Evolutionary conservation across 2,888 invertebrate species (phyloP).

Genomic region (Frankliniella intonsa): DNA sequence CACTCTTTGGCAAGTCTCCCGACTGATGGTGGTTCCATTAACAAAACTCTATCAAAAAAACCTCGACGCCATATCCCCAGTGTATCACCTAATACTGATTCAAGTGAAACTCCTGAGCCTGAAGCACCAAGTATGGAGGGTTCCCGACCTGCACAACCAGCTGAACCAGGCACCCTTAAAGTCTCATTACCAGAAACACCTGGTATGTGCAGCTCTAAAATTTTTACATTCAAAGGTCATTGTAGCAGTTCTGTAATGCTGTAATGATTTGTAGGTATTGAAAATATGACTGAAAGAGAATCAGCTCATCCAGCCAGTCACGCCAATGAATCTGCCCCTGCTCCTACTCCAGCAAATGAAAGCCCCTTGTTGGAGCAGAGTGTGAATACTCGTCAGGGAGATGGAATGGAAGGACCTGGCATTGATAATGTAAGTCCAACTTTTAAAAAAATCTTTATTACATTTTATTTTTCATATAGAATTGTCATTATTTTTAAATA

Average conservation of each 20-base stretch:
- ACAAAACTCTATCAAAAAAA: conserved; percentile 60
- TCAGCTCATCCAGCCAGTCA: conserved; percentile 64
- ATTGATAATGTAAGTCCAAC: conserved; percentile 34
- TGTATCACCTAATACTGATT: conserved; percentile 42
- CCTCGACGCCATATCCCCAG: conserved; percentile 22
- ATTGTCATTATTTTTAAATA: background rate
- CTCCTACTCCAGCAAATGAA: conserved; percentile 35
- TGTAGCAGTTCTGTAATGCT: background rate
- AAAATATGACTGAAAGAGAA: conserved; percentile 91
- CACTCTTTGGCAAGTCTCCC: conserved; percentile 96
- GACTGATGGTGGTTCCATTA: conserved; percentile 84
- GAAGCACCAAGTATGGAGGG: conserved; percentile 72
- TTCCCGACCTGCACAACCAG: conserved; percentile 75
- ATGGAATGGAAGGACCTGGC: conserved; percentile 34
- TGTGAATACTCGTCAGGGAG: background rate
- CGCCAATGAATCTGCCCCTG: conserved; percentile 32
- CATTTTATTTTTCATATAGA: background rate
- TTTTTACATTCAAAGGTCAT: background rate
- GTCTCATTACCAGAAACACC: conserved; percentile 89
- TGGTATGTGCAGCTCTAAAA: conserved; percentile 47
- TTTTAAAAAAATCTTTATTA: background rate
- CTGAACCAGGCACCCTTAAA: conserved; percentile 87
- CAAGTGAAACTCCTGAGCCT: conserved; percentile 47
- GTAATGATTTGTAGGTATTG: conserved; percentile 56
- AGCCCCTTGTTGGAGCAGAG: conserved; percentile 26